Base-by-base conservation (phyloP, 2,797 vertebrate genomes). In the Chelmon rostratus region DNA sequence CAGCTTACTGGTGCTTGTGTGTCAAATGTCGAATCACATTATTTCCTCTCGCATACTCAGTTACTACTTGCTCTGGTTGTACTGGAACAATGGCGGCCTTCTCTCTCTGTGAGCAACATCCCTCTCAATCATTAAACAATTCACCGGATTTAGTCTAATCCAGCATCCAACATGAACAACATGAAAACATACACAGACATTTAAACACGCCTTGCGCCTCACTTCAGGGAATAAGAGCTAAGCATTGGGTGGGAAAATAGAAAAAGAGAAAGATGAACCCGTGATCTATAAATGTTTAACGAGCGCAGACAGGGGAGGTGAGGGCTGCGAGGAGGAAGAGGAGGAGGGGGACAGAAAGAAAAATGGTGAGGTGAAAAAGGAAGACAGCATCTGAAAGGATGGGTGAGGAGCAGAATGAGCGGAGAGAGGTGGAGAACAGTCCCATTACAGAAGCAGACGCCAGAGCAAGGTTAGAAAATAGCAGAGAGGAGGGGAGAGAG, bases 261-360 rank as follows among this genome's bases (percentile, higher is more conserved):
- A 86, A 84, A 86, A 75, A 73, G 83, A 83, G 68, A 84, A 83
- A 86, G 86, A 91, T 84, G 85, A 89, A 85, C 72, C 67, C 56
- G 59, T 84, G 88, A 88, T 91, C 82, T 89, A 89, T 90, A 91
- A 92, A 93, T 91, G 88, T 93, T 93, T 92, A 89, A 92, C 80
- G 75, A 91, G 84, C 66, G 62, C 82, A 68, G 88, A 85, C 76
- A 59, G 81, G 88, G 86, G 57, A 89, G 82, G 90, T 33, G 81
- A 89, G 78, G 61, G 52, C 57, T 72, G 61, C 12, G 7, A 70
- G 62, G 58, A 33, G 18, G 25, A 33, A 15, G 61, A 47, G 35
- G 70, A 72, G 65, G 70, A 71, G 47, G 54, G 47, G 78, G 79
- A 76, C 72, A 79, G 74, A 61, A 49, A 75, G 80, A 86, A 72